These are phyloP conservation scores for Choloepus didactylus DNA, from an alignment of 2,797 vertebrate genomes.

Conservation along the genomic window DNA sequence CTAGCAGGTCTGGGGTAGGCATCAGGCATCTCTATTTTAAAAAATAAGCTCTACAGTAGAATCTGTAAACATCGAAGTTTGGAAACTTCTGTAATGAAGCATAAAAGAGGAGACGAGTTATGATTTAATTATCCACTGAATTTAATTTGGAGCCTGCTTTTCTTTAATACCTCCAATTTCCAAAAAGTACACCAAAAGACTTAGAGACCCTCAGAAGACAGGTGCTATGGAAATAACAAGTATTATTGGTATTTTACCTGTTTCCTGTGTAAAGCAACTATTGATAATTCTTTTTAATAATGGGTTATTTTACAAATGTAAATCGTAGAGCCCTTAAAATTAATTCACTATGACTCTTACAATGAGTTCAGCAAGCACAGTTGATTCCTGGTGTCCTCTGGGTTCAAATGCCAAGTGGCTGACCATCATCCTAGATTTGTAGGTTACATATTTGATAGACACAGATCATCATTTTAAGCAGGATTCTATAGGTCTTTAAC, in stretches of 20 bases:
- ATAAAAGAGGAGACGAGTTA: not conserved
- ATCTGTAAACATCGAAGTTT: not conserved
- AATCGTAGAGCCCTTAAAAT: not conserved
- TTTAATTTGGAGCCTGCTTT: not conserved
- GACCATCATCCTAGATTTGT: not conserved
- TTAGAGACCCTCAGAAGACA: not conserved
- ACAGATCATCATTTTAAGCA: not conserved
- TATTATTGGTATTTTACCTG: not conserved
- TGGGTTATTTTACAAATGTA: constrained; percentile 3
- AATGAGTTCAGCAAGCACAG: not conserved
- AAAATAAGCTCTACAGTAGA: not conserved
- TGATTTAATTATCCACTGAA: not conserved
- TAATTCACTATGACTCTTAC: not conserved
- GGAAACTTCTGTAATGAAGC: not conserved
- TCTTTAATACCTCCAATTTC: not conserved
- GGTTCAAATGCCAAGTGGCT: not conserved
- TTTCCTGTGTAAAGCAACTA: not conserved
- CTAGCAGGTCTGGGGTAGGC: not conserved
- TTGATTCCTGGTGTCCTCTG: not conserved
- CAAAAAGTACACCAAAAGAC: not conserved
- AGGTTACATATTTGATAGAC: not conserved
- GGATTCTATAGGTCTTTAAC: not conserved
- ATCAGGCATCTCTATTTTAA: not conserved
- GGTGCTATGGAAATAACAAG: not conserved
- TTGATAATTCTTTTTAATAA: not conserved